Evolutionary conservation across 2,113 vertebrate species (phyloP).

Genomic region (Rana temporaria): DNA sequence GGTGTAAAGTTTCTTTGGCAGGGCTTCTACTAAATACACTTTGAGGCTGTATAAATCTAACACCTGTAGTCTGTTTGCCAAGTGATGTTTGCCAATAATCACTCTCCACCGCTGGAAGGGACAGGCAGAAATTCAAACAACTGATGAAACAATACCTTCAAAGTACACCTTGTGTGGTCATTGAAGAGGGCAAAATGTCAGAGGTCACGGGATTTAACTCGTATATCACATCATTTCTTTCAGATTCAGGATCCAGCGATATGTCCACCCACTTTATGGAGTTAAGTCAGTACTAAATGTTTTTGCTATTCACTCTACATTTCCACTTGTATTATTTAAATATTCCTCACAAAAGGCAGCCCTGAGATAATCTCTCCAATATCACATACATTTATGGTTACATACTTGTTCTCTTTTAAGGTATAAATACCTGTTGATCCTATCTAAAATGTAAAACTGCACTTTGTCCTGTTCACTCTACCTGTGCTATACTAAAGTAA

Average conservation of each 20-base stretch:
- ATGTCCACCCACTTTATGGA: not conserved
- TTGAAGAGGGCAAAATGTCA: not conserved
- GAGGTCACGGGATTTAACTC: not conserved
- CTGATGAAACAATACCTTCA: slow-evolving; percentile 20
- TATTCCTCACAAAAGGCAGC: too few relatives aligned
- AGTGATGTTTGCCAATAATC: not conserved
- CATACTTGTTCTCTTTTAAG: not conserved
- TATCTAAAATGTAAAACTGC: too few relatives aligned
- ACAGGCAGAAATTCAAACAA: not conserved
- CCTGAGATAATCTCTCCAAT: too few relatives aligned
- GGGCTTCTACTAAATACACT: not conserved
- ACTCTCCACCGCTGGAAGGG: not conserved
- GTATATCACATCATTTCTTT: not conserved
- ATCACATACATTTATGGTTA: not conserved
- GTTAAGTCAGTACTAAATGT: not conserved
- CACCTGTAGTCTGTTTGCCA: slow-evolving; percentile 2
- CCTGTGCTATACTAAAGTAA: too few relatives aligned
- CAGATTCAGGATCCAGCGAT: not conserved
- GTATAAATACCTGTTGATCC: too few relatives aligned
- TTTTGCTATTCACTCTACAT: not conserved
- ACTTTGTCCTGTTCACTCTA: too few relatives aligned
- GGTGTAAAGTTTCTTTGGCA: not conserved
- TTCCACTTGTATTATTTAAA: too few relatives aligned
- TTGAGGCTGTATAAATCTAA: not conserved
- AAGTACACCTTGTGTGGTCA: slow-evolving; percentile 9